phyloP scores from a whole-genome alignment of 2,113 vertebrate species.

The Cariama cristata region DNA sequence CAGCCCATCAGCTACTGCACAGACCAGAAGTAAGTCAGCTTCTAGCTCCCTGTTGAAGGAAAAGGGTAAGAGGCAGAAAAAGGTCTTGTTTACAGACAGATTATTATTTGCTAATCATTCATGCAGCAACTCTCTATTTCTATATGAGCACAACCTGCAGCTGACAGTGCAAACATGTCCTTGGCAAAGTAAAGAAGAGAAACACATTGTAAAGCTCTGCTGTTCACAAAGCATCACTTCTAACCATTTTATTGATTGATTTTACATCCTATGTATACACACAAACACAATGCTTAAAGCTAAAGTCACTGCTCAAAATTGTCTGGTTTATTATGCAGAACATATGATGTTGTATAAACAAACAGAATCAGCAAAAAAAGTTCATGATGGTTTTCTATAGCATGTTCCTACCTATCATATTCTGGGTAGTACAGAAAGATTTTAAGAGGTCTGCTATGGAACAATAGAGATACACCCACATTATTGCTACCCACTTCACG shows the following conservation, averaged over 20 bases:
- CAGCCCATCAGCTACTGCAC: fast-evolving
- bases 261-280: not conserved
- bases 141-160: not conserved
- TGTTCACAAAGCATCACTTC: not conserved
- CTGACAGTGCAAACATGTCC: not conserved
- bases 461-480: not conserved
- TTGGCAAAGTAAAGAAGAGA: not conserved
- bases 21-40: not conserved
- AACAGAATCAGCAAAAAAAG: not conserved
- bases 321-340: not conserved
- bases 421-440: not conserved
- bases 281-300: not conserved
- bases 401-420: not conserved
- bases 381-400: not conserved
- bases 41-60: not conserved
- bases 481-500: not conserved
- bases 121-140: not conserved
- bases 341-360: not conserved
- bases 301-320: not conserved
- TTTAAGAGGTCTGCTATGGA: not conserved
- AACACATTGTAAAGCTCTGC: not conserved
- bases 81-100: not conserved
- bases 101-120: not conserved
- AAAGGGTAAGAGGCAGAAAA: not conserved
- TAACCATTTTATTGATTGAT: not conserved